These are phyloP conservation scores for Xanthorhoe designata DNA, from an alignment of 2,888 invertebrate genomes.

Conservation along the genomic window DNA sequence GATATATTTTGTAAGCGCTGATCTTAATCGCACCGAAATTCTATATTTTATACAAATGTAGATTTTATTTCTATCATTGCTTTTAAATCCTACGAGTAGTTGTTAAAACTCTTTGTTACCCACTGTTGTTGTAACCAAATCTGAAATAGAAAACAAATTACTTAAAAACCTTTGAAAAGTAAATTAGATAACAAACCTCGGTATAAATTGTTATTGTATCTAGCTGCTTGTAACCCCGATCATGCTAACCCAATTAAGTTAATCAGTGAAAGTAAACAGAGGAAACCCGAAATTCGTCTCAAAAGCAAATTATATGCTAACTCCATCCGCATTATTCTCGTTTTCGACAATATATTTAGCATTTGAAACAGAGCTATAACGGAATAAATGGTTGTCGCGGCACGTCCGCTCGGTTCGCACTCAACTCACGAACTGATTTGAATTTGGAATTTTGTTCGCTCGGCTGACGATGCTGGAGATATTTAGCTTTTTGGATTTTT, in stretches of 20 bases:
- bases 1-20: no score
- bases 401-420: constrained; percentile 77
- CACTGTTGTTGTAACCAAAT: no score
- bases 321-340: constrained; percentile 68
- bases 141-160: background rate
- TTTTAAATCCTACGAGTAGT: no score
- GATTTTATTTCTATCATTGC: no score
- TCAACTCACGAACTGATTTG: constrained; percentile 82
- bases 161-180: background rate
- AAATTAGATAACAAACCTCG: background rate
- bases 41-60: no score
- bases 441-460: constrained; percentile 77
- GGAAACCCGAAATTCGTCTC: constrained; percentile 61
- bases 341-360: constrained; percentile 78
- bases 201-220: background rate
- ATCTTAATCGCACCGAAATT: no score
- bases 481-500: constrained; percentile 55
- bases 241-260: constrained; percentile 50
- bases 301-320: constrained; percentile 74
- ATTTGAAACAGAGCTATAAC: constrained; percentile 76
- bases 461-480: constrained; percentile 57
- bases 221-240: constrained; percentile 36
- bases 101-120: no score
- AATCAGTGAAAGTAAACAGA: constrained; percentile 55
- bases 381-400: constrained; percentile 73